These are phyloP conservation scores for Drosophila heteroneura DNA, from an alignment of 2,888 invertebrate genomes.

Conservation along the genomic window DNA sequence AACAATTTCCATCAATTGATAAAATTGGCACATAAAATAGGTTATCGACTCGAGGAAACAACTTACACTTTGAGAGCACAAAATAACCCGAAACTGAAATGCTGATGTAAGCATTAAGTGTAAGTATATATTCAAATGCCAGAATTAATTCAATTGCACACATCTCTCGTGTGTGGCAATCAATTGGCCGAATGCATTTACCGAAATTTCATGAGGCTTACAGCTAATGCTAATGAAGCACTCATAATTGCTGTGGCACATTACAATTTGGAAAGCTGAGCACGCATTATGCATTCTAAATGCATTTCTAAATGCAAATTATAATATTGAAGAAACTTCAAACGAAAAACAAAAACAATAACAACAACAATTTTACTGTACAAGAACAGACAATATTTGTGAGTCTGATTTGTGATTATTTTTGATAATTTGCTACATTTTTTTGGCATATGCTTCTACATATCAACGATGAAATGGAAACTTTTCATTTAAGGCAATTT, in stretches of 20 bases:
- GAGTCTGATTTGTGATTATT: not conserved
- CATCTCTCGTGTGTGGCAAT: conserved; percentile 24
- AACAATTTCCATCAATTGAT: not conserved
- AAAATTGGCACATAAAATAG: not conserved
- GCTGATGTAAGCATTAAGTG: not conserved
- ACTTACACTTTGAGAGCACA: not conserved
- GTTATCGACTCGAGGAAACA: not conserved
- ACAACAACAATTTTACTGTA: not conserved
- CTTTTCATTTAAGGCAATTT: not conserved
- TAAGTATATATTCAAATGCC: not conserved
- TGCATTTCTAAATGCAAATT: not conserved
- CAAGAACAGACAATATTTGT: not conserved
- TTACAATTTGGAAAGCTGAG: not conserved
- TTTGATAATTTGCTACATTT: not conserved
- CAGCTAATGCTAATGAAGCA: conserved; percentile 34
- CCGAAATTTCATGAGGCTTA: conserved; percentile 18
- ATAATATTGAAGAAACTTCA: not conserved
- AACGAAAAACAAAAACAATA: not conserved
- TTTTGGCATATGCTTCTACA: not conserved
- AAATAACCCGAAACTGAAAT: not conserved
- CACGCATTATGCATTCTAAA: not conserved
- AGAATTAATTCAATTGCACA: conserved; percentile 2
- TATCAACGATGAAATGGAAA: not conserved
- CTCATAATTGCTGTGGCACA: conserved; percentile 27
- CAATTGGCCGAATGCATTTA: conserved; percentile 38